Percentiles rank a stretch among this genome's conserved stretches.
phyloP scores from a whole-genome alignment of 2,888 invertebrate genomes.

The Allacma fusca region DNA sequence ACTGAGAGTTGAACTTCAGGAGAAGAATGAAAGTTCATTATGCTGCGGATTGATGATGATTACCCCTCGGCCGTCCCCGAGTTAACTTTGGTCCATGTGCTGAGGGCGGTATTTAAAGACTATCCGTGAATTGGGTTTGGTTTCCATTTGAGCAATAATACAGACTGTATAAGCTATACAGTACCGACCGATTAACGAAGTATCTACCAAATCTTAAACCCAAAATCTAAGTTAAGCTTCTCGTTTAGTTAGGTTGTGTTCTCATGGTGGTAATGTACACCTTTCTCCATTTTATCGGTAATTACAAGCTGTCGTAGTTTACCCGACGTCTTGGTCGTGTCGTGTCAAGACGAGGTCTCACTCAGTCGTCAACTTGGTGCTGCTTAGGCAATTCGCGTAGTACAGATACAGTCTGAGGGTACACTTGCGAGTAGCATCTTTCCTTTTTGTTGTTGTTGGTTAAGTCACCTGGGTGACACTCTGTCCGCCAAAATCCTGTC shows the following conservation, averaged over 20 bases:
- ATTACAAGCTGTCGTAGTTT: constrained; percentile 21
- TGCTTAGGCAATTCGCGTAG: constrained; percentile 29
- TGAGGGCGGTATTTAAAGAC: constrained; percentile 34
- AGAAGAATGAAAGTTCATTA: constrained; percentile 34
- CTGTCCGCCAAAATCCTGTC: constrained; percentile 42
- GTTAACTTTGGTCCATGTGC: constrained; percentile 26
- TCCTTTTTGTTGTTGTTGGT: constrained; percentile 6
- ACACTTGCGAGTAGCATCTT: neutral
- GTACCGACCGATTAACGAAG: constrained; percentile 5
- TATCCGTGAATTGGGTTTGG: constrained; percentile 24
- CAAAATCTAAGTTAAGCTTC: constrained; percentile 14
- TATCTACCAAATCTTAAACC: constrained; percentile 17
- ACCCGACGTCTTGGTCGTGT: constrained; percentile 31
- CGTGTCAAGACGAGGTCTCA: constrained; percentile 41
- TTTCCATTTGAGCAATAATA: constrained; percentile 6
- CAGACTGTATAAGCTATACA: neutral
- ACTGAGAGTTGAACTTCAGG: neutral
- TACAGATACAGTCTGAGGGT: neutral
- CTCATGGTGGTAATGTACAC: constrained; percentile 1
- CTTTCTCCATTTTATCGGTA: constrained; percentile 45
- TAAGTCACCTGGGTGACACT: constrained; percentile 42
- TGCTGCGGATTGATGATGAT: constrained; percentile 23
- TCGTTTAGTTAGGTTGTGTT: neutral
- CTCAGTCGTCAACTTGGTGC: constrained; percentile 39
- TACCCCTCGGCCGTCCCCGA: constrained; percentile 38